A percentile compares a stretch with the other conserved stretches of the same genome.
Conservation (phyloP, 2,888 invertebrate genomes). For the Hymenopus coronatus region DNA sequence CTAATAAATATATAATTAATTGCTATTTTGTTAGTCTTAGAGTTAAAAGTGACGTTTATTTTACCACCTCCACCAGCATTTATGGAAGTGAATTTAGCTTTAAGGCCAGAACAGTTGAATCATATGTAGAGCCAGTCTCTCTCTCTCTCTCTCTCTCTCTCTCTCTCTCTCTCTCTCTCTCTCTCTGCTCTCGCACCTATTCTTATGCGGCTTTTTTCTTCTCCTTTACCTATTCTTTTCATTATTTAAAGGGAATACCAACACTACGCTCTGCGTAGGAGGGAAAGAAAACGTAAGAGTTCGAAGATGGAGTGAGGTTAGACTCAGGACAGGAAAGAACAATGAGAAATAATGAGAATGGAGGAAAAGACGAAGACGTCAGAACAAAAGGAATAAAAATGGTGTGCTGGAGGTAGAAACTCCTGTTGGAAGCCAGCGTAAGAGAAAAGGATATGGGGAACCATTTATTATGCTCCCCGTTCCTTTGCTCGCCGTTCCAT, state of each 20-base stretch:
- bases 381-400: slow-evolving; percentile 18
- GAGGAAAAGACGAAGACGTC: not conserved
- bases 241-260: not conserved
- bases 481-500: not conserved
- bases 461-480: slow-evolving; percentile 4
- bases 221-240: not conserved
- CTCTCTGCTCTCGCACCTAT: too few relatives aligned
- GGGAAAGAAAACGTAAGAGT: not conserved
- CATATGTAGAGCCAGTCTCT: not conserved
- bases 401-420: slow-evolving; percentile 5
- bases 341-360: slow-evolving; percentile 10
- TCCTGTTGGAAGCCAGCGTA: not conserved
- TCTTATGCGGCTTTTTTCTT: not conserved
- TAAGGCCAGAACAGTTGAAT: not conserved
- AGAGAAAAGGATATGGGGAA: not conserved
- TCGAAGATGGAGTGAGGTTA: not conserved
- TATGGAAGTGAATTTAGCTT: not conserved
- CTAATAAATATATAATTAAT: too few relatives aligned
- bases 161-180: too few relatives aligned
- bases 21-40: too few relatives aligned
- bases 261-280: not conserved
- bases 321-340: not conserved
- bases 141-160: too few relatives aligned
- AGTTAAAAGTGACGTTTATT: too few relatives aligned
- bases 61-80: not conserved